Evolutionary conservation across 2,888 invertebrate species (phyloP).

Genomic region (Tipula helvola): DNA sequence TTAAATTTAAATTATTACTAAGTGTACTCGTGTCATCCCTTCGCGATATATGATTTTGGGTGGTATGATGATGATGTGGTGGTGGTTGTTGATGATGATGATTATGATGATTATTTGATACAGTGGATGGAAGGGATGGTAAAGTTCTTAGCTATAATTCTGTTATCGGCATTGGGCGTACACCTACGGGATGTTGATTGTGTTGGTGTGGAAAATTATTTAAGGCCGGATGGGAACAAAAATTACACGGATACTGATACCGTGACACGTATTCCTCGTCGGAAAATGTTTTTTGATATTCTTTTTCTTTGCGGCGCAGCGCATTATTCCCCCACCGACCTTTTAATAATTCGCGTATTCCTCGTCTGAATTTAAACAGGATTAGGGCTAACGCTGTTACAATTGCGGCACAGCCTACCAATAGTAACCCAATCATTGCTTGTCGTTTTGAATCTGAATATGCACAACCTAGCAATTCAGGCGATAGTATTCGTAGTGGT

Average conservation of each 20-base stretch:
- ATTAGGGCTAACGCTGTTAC: conserved; percentile 59
- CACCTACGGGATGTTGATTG: conserved; percentile 33
- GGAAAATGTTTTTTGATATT: conserved; percentile 81
- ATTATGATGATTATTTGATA: background rate
- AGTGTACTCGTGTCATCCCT: background rate
- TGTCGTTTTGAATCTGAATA: conserved; percentile 67
- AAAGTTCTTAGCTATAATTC: conserved; percentile 92
- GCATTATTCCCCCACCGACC: conserved; percentile 40
- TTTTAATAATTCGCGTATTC: conserved; percentile 67
- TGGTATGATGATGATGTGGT: conserved; percentile 17
- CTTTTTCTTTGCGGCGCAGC: conserved; percentile 60
- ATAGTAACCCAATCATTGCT: conserved; percentile 62
- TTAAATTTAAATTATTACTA: conserved; percentile 6
- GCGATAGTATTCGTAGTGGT: conserved; percentile 51
- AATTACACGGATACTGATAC: conserved; percentile 32
- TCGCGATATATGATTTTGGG: conserved; percentile 4
- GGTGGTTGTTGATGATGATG: conserved; percentile 22
- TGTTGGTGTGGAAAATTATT: conserved; percentile 36
- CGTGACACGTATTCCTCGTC: conserved; percentile 63
- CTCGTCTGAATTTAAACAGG: conserved; percentile 65
- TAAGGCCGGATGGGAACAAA: conserved; percentile 31
- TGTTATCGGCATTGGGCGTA: conserved; percentile 72
- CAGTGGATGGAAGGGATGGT: conserved; percentile 50
- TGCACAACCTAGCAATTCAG: conserved; percentile 70
- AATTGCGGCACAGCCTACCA: conserved; percentile 59